Evolutionary conservation across 2,797 vertebrate genomes (phyloP).

Genomic region (Cyclopterus lumpus): DNA sequence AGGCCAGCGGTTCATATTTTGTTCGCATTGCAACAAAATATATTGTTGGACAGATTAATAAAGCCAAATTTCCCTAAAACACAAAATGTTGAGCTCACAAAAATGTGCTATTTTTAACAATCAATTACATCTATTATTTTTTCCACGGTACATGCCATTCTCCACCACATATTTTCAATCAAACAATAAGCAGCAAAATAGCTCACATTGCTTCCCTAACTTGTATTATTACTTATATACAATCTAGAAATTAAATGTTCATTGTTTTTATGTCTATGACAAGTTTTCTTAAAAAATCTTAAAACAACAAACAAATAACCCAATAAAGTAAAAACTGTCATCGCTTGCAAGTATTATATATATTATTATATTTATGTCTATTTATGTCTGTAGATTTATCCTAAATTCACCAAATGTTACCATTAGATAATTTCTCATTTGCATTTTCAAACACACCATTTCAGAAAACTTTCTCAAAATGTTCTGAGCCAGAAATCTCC

Average conservation of each 20-base stretch:
- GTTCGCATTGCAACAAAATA: neutral
- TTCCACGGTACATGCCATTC: neutral
- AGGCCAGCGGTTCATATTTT: conserved; percentile 2
- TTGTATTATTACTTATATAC: no score
- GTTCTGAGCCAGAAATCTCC: neutral
- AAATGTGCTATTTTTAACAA: neutral
- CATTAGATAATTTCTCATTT: neutral
- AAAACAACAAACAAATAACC: neutral
- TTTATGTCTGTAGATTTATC: no score
- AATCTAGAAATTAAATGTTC: no score
- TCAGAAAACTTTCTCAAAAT: neutral
- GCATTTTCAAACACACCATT: neutral
- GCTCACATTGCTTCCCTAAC: neutral
- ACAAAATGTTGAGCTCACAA: neutral
- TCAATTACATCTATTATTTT: neutral
- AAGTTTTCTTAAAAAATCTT: no score
- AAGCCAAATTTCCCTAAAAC: neutral
- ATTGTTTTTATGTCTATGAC: no score
- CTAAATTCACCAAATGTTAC: neutral
- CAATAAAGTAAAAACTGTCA: neutral
- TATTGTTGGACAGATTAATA: neutral
- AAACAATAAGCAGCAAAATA: neutral
- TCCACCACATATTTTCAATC: neutral
- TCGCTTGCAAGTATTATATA: neutral
- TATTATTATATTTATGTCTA: neutral